Evolutionary conservation across 2,888 invertebrate species (phyloP), one percentile per base, ranked within the genome.

Genomic region (Archaeoteleia sp.): DNA sequence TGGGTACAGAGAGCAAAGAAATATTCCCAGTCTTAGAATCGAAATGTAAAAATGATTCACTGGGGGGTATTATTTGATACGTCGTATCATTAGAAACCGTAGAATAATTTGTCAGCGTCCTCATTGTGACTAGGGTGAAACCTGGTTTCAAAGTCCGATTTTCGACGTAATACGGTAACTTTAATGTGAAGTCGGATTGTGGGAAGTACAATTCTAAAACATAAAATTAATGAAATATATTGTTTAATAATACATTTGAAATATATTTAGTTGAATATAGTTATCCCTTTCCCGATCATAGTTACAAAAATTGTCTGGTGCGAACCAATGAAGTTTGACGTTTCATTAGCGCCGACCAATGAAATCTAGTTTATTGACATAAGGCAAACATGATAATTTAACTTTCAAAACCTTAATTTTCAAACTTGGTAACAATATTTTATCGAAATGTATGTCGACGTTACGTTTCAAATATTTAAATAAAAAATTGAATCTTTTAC

Each of bases 191-290:
- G 35, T 84, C 76, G 25, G 84, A 84, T 42, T 85, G 84, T 10
- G 84, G 81, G 66, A 83, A 84, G 57, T 83, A 85, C n/a, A 85
- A 55, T 15, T 75, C 84, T 84, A 80, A 46, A 61, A 53, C 40
- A 58, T 40, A 42, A 12, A 48, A 14, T 13, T 30, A 27, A 25
- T 12, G 13, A 42, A 45, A 27, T 10, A 27, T 27, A 13, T 23
- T 1, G 1, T 5, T n/a, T 17, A 14, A 48, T 34, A 43, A 32
- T 49, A 32, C n/a, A n/a, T 6, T 25, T 14, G n/a, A 10, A 1
- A 14, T 2, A 10, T 20, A 9, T 12, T 45, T 48, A 5, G 23
- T 0, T 20, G 27, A 37, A 30, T 15, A 17, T 17, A n/a, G n/a
- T n/a, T n/a, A n/a, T n/a, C n/a, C n/a, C n/a, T n/a, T n/a, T n/a